Conservation (phyloP, 2,888 invertebrate species). For the Flexamia atlantica region DNA sequence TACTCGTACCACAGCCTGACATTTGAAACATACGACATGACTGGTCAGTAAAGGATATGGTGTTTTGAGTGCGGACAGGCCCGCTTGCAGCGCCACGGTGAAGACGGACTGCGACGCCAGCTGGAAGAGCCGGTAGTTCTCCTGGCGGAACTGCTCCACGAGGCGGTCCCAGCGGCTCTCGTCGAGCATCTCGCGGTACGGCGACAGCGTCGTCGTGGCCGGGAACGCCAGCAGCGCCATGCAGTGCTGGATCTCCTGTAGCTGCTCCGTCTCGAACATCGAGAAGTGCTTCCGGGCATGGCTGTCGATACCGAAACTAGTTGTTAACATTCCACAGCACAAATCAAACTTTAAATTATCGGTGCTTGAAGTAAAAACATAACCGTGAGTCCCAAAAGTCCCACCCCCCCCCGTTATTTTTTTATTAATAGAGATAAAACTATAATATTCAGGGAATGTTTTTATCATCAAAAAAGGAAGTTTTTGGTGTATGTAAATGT, state of each 20-base stretch:
- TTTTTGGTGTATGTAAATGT: no score
- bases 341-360: no score
- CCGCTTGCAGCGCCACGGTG: conserved; percentile 94
- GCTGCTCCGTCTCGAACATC: conserved; percentile 90
- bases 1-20: no score
- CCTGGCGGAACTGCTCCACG: conserved; percentile 93
- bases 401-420: no score
- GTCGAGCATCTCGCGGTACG: conserved; percentile 76
- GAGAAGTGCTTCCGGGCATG: conserved; percentile 97
- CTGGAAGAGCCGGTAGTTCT: conserved; percentile 97
- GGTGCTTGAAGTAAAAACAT: no score
- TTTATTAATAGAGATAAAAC: no score
- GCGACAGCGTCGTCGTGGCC: conserved; percentile 79
- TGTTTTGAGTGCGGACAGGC: conserved; percentile 96
- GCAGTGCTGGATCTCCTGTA: conserved; percentile 92
- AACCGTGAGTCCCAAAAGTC: no score
- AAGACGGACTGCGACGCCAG: conserved; percentile 94
- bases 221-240: conserved; percentile 98
- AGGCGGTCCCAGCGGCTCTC: conserved; percentile 87
- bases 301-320: conserved; percentile 75
- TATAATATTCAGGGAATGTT: no score
- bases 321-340: no score
- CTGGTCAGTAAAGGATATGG: conserved; percentile 81
- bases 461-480: no score
- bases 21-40: background rate